These are phyloP conservation scores for Lepidurus couesii DNA, from an alignment of 1,140 invertebrate species.

Conservation along the genomic window DNA sequence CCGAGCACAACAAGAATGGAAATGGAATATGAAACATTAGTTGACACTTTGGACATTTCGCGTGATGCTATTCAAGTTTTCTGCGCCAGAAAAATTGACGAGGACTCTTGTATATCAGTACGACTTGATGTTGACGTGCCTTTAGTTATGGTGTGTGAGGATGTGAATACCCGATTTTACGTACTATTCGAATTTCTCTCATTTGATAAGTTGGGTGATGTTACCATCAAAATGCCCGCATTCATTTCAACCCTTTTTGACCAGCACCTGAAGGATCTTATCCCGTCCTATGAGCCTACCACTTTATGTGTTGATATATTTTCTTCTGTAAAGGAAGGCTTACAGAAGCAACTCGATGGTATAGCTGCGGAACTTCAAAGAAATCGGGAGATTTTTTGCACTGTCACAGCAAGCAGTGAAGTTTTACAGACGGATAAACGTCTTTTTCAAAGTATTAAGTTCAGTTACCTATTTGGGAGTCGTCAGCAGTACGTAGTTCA, in stretches of 20 bases:
- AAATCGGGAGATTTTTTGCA: no score
- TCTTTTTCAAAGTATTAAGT: neutral
- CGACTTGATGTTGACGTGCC: neutral
- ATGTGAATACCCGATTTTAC: neutral
- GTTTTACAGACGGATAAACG: neutral
- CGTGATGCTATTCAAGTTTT: neutral
- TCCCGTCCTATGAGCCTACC: neutral
- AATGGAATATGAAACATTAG: neutral
- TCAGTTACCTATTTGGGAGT: neutral
- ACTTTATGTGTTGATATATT: neutral
- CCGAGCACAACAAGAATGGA: neutral
- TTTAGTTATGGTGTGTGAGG: neutral
- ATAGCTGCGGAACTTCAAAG: neutral
- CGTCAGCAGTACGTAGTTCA: neutral
- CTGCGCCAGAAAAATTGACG: neutral
- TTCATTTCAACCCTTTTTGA: neutral
- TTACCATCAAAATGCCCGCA: neutral
- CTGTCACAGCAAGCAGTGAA: neutral
- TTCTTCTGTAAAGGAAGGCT: neutral
- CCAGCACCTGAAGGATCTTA: neutral
- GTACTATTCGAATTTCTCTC: neutral
- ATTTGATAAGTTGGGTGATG: neutral
- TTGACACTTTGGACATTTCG: neutral
- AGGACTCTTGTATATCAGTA: neutral
- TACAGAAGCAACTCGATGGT: neutral